Evolutionary conservation across 92 coral and sea anemone species (phyloP).

Genomic region (Plumapathes pennacea): DNA sequence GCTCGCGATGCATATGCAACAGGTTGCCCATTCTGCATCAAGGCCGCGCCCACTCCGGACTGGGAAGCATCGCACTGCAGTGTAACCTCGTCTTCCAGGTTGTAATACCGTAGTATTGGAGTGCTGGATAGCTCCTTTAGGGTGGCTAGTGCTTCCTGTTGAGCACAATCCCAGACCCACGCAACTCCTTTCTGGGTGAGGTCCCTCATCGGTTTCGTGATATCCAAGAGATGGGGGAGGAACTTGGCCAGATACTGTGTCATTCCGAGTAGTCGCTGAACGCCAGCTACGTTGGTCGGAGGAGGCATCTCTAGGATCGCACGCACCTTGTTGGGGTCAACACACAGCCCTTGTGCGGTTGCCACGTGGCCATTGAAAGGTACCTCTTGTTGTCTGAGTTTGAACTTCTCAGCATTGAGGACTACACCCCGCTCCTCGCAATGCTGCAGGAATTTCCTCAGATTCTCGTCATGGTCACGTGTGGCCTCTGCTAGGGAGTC

Average conservation of each 20-base stretch:
- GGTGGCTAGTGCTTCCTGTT: too few species aligned
- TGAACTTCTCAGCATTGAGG: background rate
- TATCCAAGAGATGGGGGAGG: slow-evolving; percentile 6
- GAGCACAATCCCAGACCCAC: too few species aligned
- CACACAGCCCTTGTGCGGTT: background rate
- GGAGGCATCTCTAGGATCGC: slow-evolving; percentile 4
- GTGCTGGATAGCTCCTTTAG: too few species aligned
- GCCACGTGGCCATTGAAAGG: background rate
- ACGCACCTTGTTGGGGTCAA: slow-evolving; percentile 1
- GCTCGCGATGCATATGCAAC: slow-evolving; percentile 8
- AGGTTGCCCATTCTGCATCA: slow-evolving; percentile 14
- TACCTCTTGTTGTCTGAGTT: background rate
- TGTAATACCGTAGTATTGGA: slow-evolving; percentile 8
- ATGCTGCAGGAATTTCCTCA: slow-evolving; percentile 7
- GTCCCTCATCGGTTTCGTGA: slow-evolving; percentile 6
- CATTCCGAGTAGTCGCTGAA: slow-evolving; percentile 12
- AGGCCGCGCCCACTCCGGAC: slow-evolving; percentile 15
- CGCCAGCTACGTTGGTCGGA: slow-evolving; percentile 1
- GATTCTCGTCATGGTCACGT: slow-evolving; percentile 14
- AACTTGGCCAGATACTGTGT: slow-evolving; percentile 12
- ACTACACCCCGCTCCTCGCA: slow-evolving; percentile 10
- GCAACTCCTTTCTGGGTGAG: slow-evolving; percentile 11
- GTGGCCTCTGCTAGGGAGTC: slow-evolving; percentile 14
- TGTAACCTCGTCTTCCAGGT: slow-evolving; percentile 1
- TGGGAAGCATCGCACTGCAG: slow-evolving; percentile 17